Conservation (phyloP, 1,140 invertebrate genomes). For the Micrasema minimum region DNA sequence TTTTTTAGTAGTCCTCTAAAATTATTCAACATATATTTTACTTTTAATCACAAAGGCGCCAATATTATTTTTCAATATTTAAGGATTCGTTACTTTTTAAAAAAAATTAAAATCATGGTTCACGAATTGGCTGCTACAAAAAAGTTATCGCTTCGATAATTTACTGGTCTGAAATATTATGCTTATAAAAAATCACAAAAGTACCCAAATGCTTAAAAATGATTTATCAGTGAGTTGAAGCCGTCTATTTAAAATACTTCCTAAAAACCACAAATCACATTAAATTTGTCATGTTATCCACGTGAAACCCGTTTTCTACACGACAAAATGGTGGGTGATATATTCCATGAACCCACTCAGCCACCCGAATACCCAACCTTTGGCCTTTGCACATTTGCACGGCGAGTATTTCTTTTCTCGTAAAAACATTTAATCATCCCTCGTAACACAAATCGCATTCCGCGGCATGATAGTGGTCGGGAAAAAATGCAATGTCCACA, state of each 20-base stretch:
- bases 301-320: constrained; percentile 21
- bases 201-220: constrained; percentile 7
- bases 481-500: constrained; percentile 16
- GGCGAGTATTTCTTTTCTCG: constrained; percentile 8
- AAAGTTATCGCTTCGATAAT: too few species aligned
- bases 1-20: too few species aligned
- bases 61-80: too few species aligned
- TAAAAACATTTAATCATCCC: constrained; percentile 27
- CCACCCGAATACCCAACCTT: background rate
- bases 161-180: too few species aligned
- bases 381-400: constrained; percentile 27
- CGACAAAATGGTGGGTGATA: constrained; percentile 30
- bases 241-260: constrained; percentile 24
- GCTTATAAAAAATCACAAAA: background rate
- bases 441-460: constrained; percentile 18
- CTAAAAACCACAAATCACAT: constrained; percentile 33
- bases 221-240: constrained; percentile 14
- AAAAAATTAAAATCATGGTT: too few species aligned
- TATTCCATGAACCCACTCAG: constrained; percentile 1
- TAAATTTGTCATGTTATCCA: constrained; percentile 38
- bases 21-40: too few species aligned
- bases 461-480: background rate
- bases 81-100: too few species aligned
- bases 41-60: too few species aligned
- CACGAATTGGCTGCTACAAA: too few species aligned